Conservation (phyloP, 2,797 vertebrate genomes). For the Xerus rutilus region DNA sequence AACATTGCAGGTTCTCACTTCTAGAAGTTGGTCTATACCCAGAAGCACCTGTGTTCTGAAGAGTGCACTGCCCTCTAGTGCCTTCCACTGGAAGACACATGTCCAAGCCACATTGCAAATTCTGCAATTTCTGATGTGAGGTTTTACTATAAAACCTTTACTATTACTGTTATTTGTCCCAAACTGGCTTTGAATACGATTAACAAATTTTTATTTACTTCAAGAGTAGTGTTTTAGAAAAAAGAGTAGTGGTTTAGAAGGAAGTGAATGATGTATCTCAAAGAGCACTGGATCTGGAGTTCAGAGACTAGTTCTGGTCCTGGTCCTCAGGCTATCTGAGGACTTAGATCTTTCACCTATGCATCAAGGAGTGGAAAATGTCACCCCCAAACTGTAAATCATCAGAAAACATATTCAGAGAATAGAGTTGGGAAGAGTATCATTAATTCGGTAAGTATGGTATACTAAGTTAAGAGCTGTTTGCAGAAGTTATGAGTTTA, state of each 20-base stretch:
- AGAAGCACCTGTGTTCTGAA: not conserved
- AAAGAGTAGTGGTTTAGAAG: not conserved
- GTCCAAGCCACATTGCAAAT: not conserved
- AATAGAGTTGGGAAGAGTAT: not conserved
- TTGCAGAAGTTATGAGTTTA: not conserved
- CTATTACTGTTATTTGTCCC: not conserved
- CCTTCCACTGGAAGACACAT: not conserved
- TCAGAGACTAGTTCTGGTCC: not conserved
- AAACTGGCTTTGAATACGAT: not conserved
- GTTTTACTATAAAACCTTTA: not conserved
- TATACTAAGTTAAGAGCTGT: not conserved
- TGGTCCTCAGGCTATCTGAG: not conserved
- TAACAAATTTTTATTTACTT: not conserved
- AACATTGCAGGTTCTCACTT: constrained; percentile 31
- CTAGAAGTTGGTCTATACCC: not conserved
- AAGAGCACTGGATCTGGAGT: not conserved
- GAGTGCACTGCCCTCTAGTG: constrained; percentile 83
- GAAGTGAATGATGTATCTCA: not conserved
- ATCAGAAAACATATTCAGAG: not conserved
- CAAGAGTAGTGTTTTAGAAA: not conserved
- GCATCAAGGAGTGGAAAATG: not conserved
- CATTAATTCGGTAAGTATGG: not conserved
- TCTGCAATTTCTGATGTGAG: not conserved
- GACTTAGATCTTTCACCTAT: not conserved
- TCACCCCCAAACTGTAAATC: not conserved